phyloP scores from a whole-genome alignment of 2,888 invertebrate species.

The Chrysopilus asiliformis region DNA sequence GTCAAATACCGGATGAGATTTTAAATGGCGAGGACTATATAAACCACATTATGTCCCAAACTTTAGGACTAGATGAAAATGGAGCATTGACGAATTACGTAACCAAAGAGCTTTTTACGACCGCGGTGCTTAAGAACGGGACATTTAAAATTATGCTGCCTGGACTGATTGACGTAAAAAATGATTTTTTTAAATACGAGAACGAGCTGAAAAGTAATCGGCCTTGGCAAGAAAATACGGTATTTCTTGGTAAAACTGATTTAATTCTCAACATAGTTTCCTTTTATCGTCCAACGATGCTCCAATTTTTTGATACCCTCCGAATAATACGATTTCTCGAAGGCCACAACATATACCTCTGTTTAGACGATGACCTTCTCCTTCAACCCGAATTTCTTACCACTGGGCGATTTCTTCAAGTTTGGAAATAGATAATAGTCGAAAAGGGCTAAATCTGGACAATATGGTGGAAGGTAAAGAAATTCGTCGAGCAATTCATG shows the following conservation, averaged over 20 bases:
- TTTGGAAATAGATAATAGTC: too few relatives aligned
- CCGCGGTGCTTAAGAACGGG: conserved; percentile 31
- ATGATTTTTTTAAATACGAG: conserved; percentile 1
- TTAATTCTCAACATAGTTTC: not conserved
- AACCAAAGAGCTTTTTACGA: conserved; percentile 35
- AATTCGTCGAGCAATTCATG: too few relatives aligned
- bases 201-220: too few relatives aligned
- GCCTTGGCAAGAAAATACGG: too few relatives aligned
- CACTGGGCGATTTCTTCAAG: too few relatives aligned
- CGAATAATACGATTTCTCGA: too few relatives aligned
- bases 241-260: not conserved
- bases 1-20: conserved; percentile 27
- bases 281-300: not conserved
- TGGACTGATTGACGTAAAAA: conserved; percentile 38
- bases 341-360: too few relatives aligned
- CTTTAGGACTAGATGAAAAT: conserved; percentile 34
- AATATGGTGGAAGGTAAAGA: too few relatives aligned
- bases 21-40: conserved; percentile 27
- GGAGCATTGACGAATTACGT: conserved; percentile 35
- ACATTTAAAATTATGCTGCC: conserved; percentile 37
- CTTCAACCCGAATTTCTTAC: too few relatives aligned
- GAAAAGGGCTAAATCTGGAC: too few relatives aligned
- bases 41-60: conserved; percentile 26
- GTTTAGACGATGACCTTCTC: too few relatives aligned
- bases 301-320: too few relatives aligned